These are phyloP conservation scores for Oryzias curvinotus DNA, from an alignment of 2,113 vertebrate genomes.

Conservation along the genomic window DNA sequence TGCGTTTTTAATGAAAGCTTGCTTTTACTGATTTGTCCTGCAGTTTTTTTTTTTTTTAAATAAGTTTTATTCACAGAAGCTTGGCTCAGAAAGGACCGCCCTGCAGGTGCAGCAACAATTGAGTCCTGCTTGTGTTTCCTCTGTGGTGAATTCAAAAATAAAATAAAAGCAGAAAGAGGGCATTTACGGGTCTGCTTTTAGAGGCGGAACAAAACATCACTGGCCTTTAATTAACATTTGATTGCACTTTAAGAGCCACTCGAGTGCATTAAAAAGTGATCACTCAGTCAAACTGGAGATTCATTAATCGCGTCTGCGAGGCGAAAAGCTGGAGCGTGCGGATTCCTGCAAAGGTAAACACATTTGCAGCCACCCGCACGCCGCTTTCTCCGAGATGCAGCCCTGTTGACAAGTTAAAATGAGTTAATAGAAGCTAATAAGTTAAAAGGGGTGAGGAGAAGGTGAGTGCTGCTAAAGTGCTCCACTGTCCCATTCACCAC, in stretches of 20 bases:
- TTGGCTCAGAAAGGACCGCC: slow-evolving; percentile 3
- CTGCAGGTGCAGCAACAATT: slow-evolving; percentile 63
- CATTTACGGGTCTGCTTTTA: slow-evolving; percentile 39
- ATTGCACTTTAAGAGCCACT: slow-evolving; percentile 76
- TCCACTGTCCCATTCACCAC: slow-evolving; percentile 68
- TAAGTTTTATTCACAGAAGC: slow-evolving; percentile 21
- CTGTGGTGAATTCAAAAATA: slow-evolving; percentile 47
- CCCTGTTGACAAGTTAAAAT: slow-evolving; percentile 66
- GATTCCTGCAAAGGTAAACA: slow-evolving; percentile 55
- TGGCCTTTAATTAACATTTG: slow-evolving; percentile 71
- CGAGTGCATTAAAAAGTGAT: slow-evolving; percentile 73
- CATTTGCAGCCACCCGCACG: slow-evolving; percentile 20
- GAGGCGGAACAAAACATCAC: slow-evolving; percentile 5
- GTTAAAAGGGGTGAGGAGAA: slow-evolving; percentile 73
- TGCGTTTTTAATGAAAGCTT: slow-evolving; percentile 37
- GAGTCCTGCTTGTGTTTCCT: slow-evolving; percentile 43
- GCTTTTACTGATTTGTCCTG: slow-evolving; percentile 49
- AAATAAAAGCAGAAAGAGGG: slow-evolving; percentile 29
- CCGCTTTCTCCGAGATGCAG: slow-evolving; percentile 51
- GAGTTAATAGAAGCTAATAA: slow-evolving; percentile 79
- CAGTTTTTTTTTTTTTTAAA: slow-evolving; percentile 38
- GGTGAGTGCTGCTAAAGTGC: slow-evolving; percentile 75
- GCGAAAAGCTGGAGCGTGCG: slow-evolving; percentile 49
- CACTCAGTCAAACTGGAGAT: slow-evolving; percentile 59
- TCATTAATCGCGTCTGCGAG: slow-evolving; percentile 54